These are phyloP conservation scores for Arothron firmamentum DNA, from an alignment of 2,113 vertebrate genomes.

Conservation along the genomic window DNA sequence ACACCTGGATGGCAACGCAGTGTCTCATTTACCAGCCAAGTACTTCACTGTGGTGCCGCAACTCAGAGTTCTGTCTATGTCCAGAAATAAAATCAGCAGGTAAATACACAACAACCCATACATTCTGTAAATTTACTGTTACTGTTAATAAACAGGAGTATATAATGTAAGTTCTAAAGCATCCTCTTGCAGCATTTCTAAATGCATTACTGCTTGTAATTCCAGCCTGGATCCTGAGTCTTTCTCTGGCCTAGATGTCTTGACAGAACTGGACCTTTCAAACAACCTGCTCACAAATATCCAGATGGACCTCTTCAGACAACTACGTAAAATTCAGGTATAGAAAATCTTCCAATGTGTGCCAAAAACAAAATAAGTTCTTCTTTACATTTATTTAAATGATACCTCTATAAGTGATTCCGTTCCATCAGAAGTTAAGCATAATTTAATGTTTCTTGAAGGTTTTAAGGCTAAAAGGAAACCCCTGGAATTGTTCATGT, in stretches of 20 bases:
- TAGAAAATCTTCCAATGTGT: background rate
- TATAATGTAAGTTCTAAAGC: background rate
- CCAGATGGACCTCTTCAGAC: conserved; percentile 53
- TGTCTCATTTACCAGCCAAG: conserved; percentile 62
- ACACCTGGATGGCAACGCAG: conserved; percentile 70
- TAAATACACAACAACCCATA: conserved; percentile 6
- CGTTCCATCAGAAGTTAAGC: background rate
- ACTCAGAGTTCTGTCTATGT: conserved; percentile 75
- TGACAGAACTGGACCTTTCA: conserved; percentile 78
- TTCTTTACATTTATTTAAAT: background rate
- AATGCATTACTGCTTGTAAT: too few species aligned
- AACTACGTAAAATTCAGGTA: conserved; percentile 65
- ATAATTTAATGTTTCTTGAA: conserved; percentile 10
- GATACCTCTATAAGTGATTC: too few species aligned
- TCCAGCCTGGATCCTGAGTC: conserved; percentile 65
- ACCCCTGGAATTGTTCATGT: conserved; percentile 85
- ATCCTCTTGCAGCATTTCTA: too few species aligned
- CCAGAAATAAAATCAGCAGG: conserved; percentile 73
- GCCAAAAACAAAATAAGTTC: background rate
- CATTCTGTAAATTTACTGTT: too few species aligned
- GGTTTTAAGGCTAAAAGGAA: conserved; percentile 75
- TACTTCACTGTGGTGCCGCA: conserved; percentile 70
- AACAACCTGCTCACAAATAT: conserved; percentile 76
- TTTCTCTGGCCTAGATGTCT: conserved; percentile 69
- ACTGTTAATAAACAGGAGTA: too few species aligned